Percentiles rank a stretch among this genome's conserved stretches.
Conservation (phyloP, 2,797 vertebrate genomes). For the Channa striata region DNA sequence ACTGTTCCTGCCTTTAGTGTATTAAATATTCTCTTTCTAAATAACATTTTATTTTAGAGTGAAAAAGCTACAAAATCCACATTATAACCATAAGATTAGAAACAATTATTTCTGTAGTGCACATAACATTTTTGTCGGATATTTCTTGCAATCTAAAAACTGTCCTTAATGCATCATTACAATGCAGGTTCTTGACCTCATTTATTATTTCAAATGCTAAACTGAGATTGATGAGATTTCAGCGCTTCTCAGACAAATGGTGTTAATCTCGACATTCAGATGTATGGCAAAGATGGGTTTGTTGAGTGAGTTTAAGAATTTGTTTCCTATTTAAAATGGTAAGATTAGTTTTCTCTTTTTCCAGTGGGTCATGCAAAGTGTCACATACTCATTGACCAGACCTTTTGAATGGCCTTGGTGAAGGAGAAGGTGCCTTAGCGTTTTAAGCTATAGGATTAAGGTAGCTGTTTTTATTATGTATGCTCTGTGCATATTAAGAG, state of each 20-base stretch:
- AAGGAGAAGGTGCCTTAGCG: slow-evolving; percentile 2
- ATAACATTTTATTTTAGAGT: slow-evolving; percentile 36
- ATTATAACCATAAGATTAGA: slow-evolving; percentile 1
- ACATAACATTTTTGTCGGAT: not conserved
- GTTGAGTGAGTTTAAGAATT: not conserved
- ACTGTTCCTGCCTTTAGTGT: not conserved
- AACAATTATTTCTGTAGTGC: slow-evolving; percentile 1
- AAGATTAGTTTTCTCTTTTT: slow-evolving; percentile 10
- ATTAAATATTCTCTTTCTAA: slow-evolving; percentile 9
- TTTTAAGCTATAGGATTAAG: slow-evolving; percentile 37
- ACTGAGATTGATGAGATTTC: not conserved
- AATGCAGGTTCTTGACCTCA: slow-evolving; percentile 8
- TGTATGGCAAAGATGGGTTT: slow-evolving; percentile 13
- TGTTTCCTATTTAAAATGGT: not conserved
- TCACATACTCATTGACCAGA: slow-evolving; percentile 33
- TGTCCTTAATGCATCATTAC: not conserved
- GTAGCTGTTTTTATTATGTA: slow-evolving; percentile 36
- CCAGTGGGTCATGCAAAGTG: slow-evolving; percentile 23
- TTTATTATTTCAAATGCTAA: slow-evolving; percentile 10
- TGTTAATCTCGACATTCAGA: no score
- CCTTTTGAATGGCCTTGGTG: slow-evolving; percentile 9
- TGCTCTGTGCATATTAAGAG: slow-evolving; percentile 43
- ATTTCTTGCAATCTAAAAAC: not conserved
- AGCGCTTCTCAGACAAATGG: not conserved
- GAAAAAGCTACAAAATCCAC: slow-evolving; percentile 19